Evolutionary conservation across 2,113 vertebrate genomes (phyloP).

Genomic region (Syngnathus floridae): DNA sequence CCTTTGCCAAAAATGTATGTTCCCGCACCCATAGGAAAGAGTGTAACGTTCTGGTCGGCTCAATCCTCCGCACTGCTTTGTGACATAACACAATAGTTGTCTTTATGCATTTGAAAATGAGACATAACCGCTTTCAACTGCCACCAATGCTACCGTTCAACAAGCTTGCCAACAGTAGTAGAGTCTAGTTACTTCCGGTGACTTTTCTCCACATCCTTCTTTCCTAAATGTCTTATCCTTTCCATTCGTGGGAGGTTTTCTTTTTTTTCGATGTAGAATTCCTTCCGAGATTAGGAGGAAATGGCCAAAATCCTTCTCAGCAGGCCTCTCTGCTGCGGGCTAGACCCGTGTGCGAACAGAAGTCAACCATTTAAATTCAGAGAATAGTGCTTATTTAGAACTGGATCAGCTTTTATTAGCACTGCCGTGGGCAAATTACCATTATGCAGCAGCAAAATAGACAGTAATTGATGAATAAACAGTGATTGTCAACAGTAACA

Average conservation of each 20-base stretch:
- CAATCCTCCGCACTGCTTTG: slow-evolving; percentile 21
- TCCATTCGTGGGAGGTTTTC: slow-evolving; percentile 20
- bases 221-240: slow-evolving; percentile 4
- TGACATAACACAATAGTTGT: slow-evolving; percentile 37
- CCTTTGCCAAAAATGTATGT: background rate
- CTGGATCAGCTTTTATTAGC: background rate
- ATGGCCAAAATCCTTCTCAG: slow-evolving; percentile 42
- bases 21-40: background rate
- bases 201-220: background rate
- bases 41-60: slow-evolving; percentile 20
- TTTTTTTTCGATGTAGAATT: slow-evolving; percentile 28
- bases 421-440: background rate
- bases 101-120: slow-evolving; percentile 57
- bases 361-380: slow-evolving; percentile 22
- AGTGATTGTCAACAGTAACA: background rate
- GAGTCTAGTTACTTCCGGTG: background rate
- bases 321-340: slow-evolving; percentile 21
- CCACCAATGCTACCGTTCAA: slow-evolving; percentile 25
- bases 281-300: slow-evolving; percentile 62
- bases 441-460: background rate
- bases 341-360: slow-evolving; percentile 12
- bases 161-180: slow-evolving; percentile 2
- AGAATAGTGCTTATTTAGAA: background rate
- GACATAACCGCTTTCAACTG: slow-evolving; percentile 45
- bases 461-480: background rate